phyloP scores from a whole-genome alignment of 2,113 vertebrate species.

The Osmerus eperlanus region DNA sequence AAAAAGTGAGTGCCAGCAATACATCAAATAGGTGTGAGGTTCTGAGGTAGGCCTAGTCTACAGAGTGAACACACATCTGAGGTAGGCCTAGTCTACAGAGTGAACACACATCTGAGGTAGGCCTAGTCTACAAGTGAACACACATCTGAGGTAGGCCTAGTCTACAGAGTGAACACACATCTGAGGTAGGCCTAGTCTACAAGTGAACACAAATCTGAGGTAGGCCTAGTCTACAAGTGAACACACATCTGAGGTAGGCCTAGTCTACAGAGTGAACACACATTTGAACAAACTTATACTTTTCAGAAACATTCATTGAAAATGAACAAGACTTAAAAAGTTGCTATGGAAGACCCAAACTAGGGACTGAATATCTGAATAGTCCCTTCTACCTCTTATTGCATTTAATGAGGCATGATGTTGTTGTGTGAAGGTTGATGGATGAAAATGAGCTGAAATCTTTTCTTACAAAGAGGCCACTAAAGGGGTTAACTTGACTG shows the following conservation, averaged over 20 bases:
- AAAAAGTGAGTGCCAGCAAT: slow-evolving; percentile 56
- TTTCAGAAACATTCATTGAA: slow-evolving; percentile 23
- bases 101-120: no score
- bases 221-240: no score
- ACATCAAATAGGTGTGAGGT: slow-evolving; percentile 63
- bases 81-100: no score
- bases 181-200: not conserved
- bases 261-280: slow-evolving; percentile 15
- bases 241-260: slow-evolving; percentile 14
- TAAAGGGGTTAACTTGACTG: slow-evolving; percentile 24
- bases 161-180: slow-evolving; percentile 14
- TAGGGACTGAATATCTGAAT: slow-evolving; percentile 17
- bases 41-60: slow-evolving; percentile 59
- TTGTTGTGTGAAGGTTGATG: slow-evolving; percentile 12
- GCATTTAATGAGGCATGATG: slow-evolving; percentile 47
- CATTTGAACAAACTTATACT: not conserved
- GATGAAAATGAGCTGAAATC: not conserved
- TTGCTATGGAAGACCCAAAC: slow-evolving; percentile 46
- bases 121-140: no score
- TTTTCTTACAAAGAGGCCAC: slow-evolving; percentile 26
- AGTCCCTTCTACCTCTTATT: slow-evolving; percentile 47
- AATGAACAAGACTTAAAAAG: slow-evolving; percentile 19
- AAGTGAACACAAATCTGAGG: no score
- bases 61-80: not conserved
- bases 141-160: slow-evolving; percentile 16